Conservation (phyloP, 2,797 vertebrate genomes). For the Channa striata region DNA sequence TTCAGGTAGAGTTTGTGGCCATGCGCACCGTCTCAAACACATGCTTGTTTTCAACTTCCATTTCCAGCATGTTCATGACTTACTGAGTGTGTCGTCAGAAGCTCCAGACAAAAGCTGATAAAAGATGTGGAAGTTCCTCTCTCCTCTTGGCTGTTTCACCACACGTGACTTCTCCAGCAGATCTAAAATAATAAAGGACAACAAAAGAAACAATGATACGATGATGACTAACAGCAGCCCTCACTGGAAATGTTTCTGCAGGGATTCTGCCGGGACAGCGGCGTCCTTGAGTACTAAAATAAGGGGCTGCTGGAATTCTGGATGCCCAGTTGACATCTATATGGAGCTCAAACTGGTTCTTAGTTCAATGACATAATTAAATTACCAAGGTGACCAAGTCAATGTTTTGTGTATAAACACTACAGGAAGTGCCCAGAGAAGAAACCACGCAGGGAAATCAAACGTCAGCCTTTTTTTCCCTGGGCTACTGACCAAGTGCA, state of each 20-base stretch:
- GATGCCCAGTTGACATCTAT: background rate
- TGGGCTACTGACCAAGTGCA: slow-evolving; percentile 57
- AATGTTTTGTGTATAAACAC: slow-evolving; percentile 22
- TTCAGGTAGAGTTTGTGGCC: background rate
- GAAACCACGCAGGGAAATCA: slow-evolving; percentile 38
- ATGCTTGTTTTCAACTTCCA: background rate
- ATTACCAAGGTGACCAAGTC: slow-evolving; percentile 53
- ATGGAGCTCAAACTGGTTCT: slow-evolving; percentile 18
- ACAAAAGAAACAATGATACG: slow-evolving; percentile 49
- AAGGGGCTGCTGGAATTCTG: background rate
- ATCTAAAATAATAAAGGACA: slow-evolving; percentile 81
- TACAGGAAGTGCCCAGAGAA: slow-evolving; percentile 60
- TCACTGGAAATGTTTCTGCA: slow-evolving; percentile 6
- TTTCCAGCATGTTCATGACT: slow-evolving; percentile 67
- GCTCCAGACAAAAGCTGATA: slow-evolving; percentile 97
- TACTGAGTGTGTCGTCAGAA: slow-evolving; percentile 94
- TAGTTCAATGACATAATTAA: slow-evolving; percentile 35
- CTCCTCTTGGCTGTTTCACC: slow-evolving; percentile 96
- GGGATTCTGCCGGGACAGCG: slow-evolving; percentile 9
- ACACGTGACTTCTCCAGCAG: slow-evolving; percentile 98
- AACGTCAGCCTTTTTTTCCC: slow-evolving; percentile 61
- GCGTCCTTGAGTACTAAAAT: slow-evolving; percentile 12
- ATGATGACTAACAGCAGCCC: slow-evolving; percentile 1
- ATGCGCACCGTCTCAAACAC: background rate
- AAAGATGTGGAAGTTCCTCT: slow-evolving; percentile 99